Evolutionary conservation across 2,888 invertebrate genomes (phyloP).

Genomic region (Dolichomitus sp.): DNA sequence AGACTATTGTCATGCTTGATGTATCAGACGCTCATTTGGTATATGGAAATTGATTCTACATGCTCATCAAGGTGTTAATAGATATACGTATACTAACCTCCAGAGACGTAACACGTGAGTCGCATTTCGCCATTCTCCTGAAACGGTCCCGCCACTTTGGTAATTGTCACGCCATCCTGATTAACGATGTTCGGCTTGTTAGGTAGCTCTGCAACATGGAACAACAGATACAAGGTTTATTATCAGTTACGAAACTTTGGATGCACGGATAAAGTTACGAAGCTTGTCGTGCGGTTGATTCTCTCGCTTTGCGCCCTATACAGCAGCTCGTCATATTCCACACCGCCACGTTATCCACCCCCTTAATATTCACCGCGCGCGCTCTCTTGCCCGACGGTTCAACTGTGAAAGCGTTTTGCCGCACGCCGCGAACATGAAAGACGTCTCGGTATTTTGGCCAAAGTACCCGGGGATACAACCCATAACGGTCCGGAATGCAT

Average conservation of each 20-base stretch:
- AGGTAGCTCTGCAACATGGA: constrained; percentile 90
- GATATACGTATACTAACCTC: constrained; percentile 88
- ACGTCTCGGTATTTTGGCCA: constrained; percentile 54
- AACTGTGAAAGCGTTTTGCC: constrained; percentile 29
- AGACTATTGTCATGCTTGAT: neutral
- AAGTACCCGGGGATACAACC: constrained; percentile 25
- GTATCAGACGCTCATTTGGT: neutral
- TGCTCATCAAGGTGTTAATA: neutral
- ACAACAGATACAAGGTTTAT: constrained; percentile 30
- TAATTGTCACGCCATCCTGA: constrained; percentile 89
- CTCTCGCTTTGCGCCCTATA: neutral
- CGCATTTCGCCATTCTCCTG: constrained; percentile 91
- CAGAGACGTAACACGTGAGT: constrained; percentile 92
- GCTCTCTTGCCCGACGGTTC: constrained; percentile 26
- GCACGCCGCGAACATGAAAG: constrained; percentile 51
- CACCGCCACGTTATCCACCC: neutral
- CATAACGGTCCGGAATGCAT: neutral
- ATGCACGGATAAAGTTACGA: constrained; percentile 16
- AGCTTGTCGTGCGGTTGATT: constrained; percentile 35
- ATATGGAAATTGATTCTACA: neutral
- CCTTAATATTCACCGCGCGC: constrained; percentile 46
- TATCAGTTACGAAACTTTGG: constrained; percentile 31
- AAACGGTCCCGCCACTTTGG: constrained; percentile 91
- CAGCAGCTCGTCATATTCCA: neutral
- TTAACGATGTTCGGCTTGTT: constrained; percentile 92